phyloP scores from a whole-genome alignment of 2,113 vertebrate species.

The Ardeotis arabs region DNA sequence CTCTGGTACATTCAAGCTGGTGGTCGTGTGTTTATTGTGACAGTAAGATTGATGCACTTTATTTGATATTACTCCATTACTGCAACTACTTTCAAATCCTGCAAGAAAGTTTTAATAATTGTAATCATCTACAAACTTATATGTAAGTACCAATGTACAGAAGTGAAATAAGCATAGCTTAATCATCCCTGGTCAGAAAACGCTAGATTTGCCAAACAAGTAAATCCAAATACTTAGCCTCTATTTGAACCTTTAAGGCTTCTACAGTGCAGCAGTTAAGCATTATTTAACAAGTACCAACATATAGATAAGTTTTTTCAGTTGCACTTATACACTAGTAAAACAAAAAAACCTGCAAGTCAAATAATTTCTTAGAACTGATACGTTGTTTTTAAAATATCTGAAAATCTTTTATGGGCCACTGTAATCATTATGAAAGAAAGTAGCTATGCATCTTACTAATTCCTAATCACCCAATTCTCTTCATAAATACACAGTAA shows the following conservation, averaged over 20 bases:
- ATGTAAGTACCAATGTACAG: not conserved
- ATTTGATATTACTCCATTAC: conserved; percentile 93
- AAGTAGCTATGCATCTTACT: not conserved
- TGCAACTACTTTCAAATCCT: conserved; percentile 94
- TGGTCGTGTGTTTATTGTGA: conserved; percentile 88
- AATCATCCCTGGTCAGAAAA: not conserved
- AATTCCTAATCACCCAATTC: not conserved
- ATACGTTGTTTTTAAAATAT: not conserved
- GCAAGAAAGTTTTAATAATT: not conserved
- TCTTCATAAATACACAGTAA: not conserved
- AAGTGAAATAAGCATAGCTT: not conserved
- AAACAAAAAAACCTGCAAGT: not conserved
- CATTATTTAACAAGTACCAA: not conserved
- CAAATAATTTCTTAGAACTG: not conserved
- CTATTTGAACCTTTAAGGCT: not conserved
- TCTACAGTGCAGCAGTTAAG: not conserved
- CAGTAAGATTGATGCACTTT: conserved; percentile 90
- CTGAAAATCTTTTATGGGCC: not conserved
- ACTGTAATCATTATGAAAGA: not conserved
- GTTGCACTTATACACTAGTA: not conserved
- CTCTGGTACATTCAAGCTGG: conserved; percentile 84
- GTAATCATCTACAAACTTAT: not conserved
- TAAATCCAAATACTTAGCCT: not conserved
- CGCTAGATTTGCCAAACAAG: not conserved
- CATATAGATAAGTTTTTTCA: not conserved